Conservation (phyloP, 2,888 invertebrate species). For the Epirrhoe tristata region DNA sequence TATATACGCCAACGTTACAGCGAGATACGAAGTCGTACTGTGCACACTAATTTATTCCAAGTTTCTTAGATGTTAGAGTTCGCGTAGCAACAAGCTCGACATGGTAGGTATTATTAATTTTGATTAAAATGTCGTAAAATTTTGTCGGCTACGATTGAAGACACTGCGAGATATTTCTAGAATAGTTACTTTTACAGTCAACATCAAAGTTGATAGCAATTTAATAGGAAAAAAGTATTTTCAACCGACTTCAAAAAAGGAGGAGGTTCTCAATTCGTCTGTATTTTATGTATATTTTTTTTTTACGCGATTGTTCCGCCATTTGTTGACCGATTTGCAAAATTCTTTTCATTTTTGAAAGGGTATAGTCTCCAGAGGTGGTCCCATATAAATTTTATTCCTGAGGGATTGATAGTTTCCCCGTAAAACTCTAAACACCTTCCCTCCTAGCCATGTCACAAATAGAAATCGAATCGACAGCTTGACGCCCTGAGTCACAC, state of each 20-base stretch:
- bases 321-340: too few species aligned
- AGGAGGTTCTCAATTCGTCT: too few species aligned
- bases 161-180: slow-evolving; percentile 1
- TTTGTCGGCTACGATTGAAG: slow-evolving; percentile 8
- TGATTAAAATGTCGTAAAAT: slow-evolving; percentile 20
- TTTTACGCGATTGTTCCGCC: too few species aligned
- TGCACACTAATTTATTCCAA: slow-evolving; percentile 42
- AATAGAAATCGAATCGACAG: too few species aligned
- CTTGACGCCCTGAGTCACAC: too few species aligned
- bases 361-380: too few species aligned
- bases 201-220: background rate
- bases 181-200: background rate
- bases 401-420: too few species aligned
- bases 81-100: slow-evolving; percentile 17
- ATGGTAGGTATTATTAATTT: slow-evolving; percentile 11
- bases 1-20: slow-evolving; percentile 8
- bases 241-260: too few species aligned
- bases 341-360: too few species aligned
- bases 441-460: too few species aligned
- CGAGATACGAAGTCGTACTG: slow-evolving; percentile 34
- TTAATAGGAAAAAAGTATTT: background rate
- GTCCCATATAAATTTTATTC: too few species aligned
- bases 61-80: slow-evolving; percentile 31
- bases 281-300: background rate
- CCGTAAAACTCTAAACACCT: too few species aligned